Evolutionary conservation across 2,888 invertebrate genomes (phyloP).

Genomic region (Erynnis tages): DNA sequence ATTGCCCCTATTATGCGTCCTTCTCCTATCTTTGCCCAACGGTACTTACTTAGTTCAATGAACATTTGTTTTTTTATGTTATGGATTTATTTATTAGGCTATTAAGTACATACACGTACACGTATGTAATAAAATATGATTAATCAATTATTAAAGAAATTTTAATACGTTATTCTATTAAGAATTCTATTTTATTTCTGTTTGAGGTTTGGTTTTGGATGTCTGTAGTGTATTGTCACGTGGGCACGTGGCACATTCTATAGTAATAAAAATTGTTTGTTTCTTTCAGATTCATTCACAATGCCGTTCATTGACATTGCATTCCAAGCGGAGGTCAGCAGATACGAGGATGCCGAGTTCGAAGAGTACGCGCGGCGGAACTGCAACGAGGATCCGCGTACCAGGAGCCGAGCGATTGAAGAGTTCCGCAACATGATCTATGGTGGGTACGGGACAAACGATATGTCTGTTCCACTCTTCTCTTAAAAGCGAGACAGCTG

Average conservation of each 20-base stretch:
- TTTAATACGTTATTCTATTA: too few species aligned
- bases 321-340: conserved; percentile 67
- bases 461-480: neutral
- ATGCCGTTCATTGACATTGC: conserved; percentile 71
- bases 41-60: too few species aligned
- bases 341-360: conserved; percentile 69
- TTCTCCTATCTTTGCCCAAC: too few species aligned
- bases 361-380: conserved; percentile 61
- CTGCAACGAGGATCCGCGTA: conserved; percentile 63
- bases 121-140: too few species aligned
- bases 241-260: neutral
- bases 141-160: too few species aligned
- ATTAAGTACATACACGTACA: too few species aligned
- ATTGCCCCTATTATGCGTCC: too few species aligned
- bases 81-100: too few species aligned
- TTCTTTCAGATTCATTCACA: neutral
- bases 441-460: conserved; percentile 40
- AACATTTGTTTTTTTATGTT: too few species aligned
- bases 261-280: neutral
- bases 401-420: conserved; percentile 56
- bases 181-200: too few species aligned
- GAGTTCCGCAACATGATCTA: conserved; percentile 65
- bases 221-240: neutral
- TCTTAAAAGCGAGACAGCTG: too few species aligned
- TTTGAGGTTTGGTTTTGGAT: too few species aligned